A percentile compares a stretch with the other conserved stretches of the same genome.
These are phyloP conservation scores for Epinotia demarniana DNA, from an alignment of 2,888 invertebrate genomes.

Conservation along the genomic window DNA sequence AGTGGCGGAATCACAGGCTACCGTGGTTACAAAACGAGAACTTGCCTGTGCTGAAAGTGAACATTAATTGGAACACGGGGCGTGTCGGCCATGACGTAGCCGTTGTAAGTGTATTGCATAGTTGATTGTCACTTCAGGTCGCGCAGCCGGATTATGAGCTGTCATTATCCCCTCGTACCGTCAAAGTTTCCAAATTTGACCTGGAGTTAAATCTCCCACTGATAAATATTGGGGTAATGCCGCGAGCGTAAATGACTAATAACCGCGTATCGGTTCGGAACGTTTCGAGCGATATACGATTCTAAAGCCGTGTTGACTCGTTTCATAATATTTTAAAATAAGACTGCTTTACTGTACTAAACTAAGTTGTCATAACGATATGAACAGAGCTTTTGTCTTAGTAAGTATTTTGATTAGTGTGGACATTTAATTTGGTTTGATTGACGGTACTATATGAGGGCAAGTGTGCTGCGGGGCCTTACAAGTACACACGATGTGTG, in stretches of 20 bases:
- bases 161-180: neutral
- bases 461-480: constrained; percentile 1
- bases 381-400: neutral
- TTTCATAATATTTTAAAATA: no score
- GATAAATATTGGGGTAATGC: neutral
- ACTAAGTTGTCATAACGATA: neutral
- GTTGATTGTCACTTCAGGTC: constrained; percentile 32
- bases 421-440: neutral
- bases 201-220: neutral
- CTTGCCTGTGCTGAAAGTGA: constrained; percentile 42
- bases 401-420: neutral
- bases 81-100: constrained; percentile 36
- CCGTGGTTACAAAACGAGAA: constrained; percentile 43
- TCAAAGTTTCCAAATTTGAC: neutral
- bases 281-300: no score
- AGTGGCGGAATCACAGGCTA: constrained; percentile 39
- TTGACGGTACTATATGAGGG: neutral
- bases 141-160: neutral
- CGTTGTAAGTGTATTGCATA: constrained; percentile 43
- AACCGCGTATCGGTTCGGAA: no score
- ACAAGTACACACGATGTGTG: constrained; percentile 1
- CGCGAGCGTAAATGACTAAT: neutral
- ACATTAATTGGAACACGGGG: constrained; percentile 41
- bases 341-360: neutral
- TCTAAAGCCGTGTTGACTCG: no score